Conservation (phyloP, 2,113 vertebrate genomes). For the Hemibagrus wyckioides region DNA sequence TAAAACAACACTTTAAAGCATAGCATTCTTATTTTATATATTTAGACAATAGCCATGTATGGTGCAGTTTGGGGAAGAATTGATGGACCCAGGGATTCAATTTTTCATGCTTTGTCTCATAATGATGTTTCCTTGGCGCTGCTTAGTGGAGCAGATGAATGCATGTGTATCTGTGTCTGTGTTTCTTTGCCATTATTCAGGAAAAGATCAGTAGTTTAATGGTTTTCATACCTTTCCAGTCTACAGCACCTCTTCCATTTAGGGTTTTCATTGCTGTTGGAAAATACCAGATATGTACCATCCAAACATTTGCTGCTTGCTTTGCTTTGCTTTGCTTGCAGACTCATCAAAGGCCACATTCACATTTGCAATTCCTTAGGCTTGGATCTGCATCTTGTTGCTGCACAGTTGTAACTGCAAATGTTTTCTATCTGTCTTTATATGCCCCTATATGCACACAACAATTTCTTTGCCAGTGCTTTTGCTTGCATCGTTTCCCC, state of each 20-base stretch:
- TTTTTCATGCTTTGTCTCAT: not conserved
- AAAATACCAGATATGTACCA: not conserved
- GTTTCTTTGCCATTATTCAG: not conserved
- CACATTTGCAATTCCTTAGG: not conserved
- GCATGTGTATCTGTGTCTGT: not conserved
- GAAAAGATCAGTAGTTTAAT: not conserved
- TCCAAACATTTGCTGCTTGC: not conserved
- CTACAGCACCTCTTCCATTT: not conserved
- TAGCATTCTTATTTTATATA: not conserved
- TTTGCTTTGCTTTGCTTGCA: too few species aligned
- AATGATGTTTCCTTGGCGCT: not conserved
- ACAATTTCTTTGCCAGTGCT: not conserved
- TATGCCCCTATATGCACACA: not conserved
- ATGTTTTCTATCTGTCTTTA: not conserved
- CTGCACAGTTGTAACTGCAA: not conserved
- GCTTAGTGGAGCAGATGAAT: conserved; percentile 1
- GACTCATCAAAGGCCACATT: not conserved
- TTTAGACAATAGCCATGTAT: not conserved
- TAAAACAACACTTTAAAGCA: not conserved
- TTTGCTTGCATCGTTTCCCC: not conserved
- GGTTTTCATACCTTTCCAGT: conserved; percentile 3
- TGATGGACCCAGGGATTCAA: not conserved
- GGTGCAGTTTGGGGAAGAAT: not conserved
- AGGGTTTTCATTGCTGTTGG: not conserved
- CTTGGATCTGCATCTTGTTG: not conserved